Evolutionary conservation across 2,797 vertebrate genomes (phyloP).

Genomic region (Chrosomus eos): DNA sequence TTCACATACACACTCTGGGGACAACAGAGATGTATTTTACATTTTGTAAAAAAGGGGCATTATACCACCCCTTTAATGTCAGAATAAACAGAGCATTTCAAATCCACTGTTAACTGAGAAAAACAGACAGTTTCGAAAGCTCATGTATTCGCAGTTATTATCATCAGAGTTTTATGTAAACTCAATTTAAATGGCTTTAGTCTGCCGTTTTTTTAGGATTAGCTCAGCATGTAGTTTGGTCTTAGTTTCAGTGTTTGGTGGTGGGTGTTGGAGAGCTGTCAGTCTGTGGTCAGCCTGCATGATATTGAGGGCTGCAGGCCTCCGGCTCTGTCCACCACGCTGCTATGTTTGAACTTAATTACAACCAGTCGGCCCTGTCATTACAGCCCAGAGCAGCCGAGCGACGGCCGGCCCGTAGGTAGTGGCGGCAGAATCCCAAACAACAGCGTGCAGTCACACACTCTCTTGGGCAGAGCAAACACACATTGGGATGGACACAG

Average conservation of each 20-base stretch:
- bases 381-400: slow-evolving; percentile 55
- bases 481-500: slow-evolving; percentile 52
- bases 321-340: slow-evolving; percentile 56
- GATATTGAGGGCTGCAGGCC: slow-evolving; percentile 59
- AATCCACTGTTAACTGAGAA: not conserved
- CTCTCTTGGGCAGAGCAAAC: slow-evolving; percentile 50
- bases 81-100: too few relatives aligned
- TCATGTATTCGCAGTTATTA: not conserved
- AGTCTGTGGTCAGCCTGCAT: slow-evolving; percentile 59
- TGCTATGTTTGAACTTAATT: slow-evolving; percentile 71
- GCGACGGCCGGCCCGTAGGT: slow-evolving; percentile 56
- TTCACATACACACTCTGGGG: too few relatives aligned
- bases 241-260: slow-evolving; percentile 45
- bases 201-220: not conserved
- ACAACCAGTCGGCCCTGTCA: slow-evolving; percentile 59
- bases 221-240: not conserved
- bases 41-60: too few relatives aligned
- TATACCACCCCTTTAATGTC: too few relatives aligned
- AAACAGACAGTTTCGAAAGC: not conserved
- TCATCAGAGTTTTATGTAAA: not conserved
- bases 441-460: slow-evolving; percentile 59
- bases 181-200: not conserved
- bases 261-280: slow-evolving; percentile 59
- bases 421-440: slow-evolving; percentile 50
- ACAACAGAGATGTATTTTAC: too few relatives aligned